These are phyloP conservation scores for Phataginus tricuspis DNA, from an alignment of 2,797 vertebrate genomes.

Conservation along the genomic window DNA sequence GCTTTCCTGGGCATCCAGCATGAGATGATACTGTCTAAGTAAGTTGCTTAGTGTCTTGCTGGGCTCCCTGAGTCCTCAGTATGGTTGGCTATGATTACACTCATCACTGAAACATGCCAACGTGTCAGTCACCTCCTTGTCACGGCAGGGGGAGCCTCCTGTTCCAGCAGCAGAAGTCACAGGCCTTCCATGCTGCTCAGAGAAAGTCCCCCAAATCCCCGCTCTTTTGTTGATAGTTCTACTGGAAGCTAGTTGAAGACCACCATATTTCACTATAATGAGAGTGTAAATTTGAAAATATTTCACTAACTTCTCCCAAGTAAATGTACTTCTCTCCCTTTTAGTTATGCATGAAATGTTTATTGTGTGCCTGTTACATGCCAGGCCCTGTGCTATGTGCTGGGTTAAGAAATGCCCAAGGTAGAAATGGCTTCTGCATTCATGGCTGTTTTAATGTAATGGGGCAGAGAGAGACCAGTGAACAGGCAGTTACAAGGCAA, in stretches of 20 bases:
- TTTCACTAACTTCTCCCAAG: constrained; percentile 22
- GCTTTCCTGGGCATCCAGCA: not conserved
- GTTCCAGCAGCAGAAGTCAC: too few species aligned
- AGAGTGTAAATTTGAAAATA: constrained; percentile 12
- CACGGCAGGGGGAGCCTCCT: not conserved
- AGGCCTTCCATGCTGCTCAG: not conserved
- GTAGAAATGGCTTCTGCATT: not conserved
- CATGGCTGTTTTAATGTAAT: too few species aligned
- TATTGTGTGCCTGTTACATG: not conserved
- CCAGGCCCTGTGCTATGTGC: not conserved
- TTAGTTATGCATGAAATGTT: not conserved
- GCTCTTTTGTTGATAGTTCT: not conserved
- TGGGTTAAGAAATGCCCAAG: not conserved
- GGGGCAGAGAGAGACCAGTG: not conserved
- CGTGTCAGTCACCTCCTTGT: not conserved
- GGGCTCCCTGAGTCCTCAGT: not conserved
- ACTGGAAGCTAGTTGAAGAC: not conserved
- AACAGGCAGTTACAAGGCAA: not conserved
- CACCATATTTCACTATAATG: constrained; percentile 5
- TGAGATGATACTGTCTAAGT: not conserved
- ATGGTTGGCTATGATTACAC: not conserved
- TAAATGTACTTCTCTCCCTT: not conserved
- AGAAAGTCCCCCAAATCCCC: not conserved
- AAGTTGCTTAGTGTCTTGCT: not conserved
- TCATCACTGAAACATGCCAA: not conserved